phyloP scores from a whole-genome alignment of 2,113 vertebrate genomes.

The Loxodonta africana region DNA sequence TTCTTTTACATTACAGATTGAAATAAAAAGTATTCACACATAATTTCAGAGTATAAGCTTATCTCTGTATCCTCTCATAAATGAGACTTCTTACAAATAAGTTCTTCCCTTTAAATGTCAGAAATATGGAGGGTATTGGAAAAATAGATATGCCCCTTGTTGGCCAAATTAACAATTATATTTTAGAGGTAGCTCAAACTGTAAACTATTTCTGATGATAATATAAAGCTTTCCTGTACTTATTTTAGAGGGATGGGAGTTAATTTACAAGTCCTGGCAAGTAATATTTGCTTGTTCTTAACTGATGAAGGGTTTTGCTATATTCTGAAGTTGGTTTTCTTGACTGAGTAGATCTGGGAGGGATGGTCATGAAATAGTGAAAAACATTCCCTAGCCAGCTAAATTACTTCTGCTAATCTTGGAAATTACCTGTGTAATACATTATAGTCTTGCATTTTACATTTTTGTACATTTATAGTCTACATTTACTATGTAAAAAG shows the following conservation, averaged over 20 bases:
- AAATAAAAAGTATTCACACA: not conserved
- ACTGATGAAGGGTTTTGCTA: not conserved
- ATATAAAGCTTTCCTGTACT: not conserved
- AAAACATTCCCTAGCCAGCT: not conserved
- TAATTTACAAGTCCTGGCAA: not conserved
- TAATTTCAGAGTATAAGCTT: not conserved
- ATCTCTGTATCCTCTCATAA: not conserved
- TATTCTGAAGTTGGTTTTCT: not conserved
- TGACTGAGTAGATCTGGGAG: not conserved
- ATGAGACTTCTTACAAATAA: not conserved
- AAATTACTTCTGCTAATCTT: not conserved
- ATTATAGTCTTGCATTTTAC: not conserved
- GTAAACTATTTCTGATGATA: not conserved
- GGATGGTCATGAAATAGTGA: not conserved
- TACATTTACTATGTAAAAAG: not conserved
- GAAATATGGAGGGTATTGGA: not conserved
- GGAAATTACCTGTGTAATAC: not conserved
- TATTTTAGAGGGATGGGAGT: not conserved
- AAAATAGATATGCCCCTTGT: not conserved
- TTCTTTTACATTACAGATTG: not conserved
- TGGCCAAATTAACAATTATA: not conserved
- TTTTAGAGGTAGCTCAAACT: not conserved
- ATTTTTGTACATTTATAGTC: not conserved
- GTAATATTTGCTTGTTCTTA: not conserved
- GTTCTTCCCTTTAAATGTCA: not conserved